Percentiles rank a stretch among this genome's conserved stretches.
These are phyloP conservation scores for Graphium colonna DNA, from an alignment of 2,888 invertebrate genomes.

Conservation along the genomic window DNA sequence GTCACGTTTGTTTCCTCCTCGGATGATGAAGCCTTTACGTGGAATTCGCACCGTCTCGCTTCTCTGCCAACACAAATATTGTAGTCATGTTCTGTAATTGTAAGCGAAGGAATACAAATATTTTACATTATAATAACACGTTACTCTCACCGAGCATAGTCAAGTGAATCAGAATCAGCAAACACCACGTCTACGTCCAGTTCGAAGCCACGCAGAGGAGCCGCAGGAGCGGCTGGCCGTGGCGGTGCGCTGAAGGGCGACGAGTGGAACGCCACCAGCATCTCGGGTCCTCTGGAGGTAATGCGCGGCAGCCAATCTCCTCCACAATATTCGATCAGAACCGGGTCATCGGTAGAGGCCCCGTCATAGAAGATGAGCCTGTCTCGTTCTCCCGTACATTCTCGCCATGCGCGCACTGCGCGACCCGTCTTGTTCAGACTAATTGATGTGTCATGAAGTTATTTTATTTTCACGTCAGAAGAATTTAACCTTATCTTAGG, in stretches of 20 bases:
- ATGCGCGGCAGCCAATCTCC: conserved; percentile 92
- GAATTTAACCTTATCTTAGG: neutral
- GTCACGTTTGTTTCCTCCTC: conserved; percentile 70
- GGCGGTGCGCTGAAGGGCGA: conserved; percentile 91
- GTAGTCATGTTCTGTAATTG: too few relatives aligned
- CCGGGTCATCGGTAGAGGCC: conserved; percentile 88
- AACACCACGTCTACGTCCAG: conserved; percentile 91
- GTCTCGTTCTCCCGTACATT: conserved; percentile 90
- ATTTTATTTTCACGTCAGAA: neutral
- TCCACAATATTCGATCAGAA: conserved; percentile 92
- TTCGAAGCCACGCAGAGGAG: conserved; percentile 89
- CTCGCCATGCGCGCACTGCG: conserved; percentile 89
- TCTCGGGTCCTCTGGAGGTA: conserved; percentile 84
- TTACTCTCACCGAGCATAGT: conserved; percentile 82
- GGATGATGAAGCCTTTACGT: conserved; percentile 86
- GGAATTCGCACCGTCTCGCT: conserved; percentile 84
- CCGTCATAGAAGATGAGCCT: conserved; percentile 93
- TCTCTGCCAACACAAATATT: conserved; percentile 48
- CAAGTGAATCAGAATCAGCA: conserved; percentile 91
- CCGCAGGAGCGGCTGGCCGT: conserved; percentile 79
- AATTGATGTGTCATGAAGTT: conserved; percentile 8
- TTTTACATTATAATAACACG: neutral
- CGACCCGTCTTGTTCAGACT: conserved; percentile 86
- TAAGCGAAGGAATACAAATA: too few relatives aligned
- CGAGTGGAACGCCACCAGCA: conserved; percentile 93